Evolutionary conservation across 1,140 invertebrate species (phyloP), one percentile per base, ranked within the genome.

Genomic region (Ctenoplectra terminalis): DNA sequence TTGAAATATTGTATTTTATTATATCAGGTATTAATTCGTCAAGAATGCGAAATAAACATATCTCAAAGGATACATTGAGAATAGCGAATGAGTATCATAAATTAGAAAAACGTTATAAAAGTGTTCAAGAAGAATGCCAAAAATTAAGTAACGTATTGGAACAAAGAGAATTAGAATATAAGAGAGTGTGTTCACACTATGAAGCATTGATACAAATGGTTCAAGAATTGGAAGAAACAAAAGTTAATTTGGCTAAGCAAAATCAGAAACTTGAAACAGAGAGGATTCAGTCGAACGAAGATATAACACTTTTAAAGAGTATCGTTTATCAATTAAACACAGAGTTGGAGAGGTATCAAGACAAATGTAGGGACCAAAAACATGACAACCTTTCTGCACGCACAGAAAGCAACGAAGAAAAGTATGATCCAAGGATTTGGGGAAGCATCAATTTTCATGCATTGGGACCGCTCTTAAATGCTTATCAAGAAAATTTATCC

Each of bases 341-440:
- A 29, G 96, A 96, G 87, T 91, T 97, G 52, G 95, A 96, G 88
- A 93, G 94, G 37, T 96, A 96, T 90, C 96, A 96, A 91, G 95
- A 96, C 80, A 95, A 95, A 82, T 72, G 96, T 5, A 91, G 94
- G 29, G 86, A 86, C 15, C 81, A 92, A 52, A 84, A 46, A 17
- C 23, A 60, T 50, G 63, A 75, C 75, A 83, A 84, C 50, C 26
- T 20, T 56, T 52, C 80, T 61, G 75, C 61, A 40, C 37, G 72
- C 88, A 17, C 66, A 82, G 54, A 86, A 80, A 69, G n/a, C 60
- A n/a, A 29, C 43, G 11, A 15, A 84, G 87, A 77, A 85, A 80
- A 73, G 29, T 91, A 37, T 48, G 58, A 8, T n/a, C 26, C 50
- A 23, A 73, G 88, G 89, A 43, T 92, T 93, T 95, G 95, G 95